Evolutionary conservation across 2,888 invertebrate species (phyloP).

Genomic region (Anoplius nigerrimus): DNA sequence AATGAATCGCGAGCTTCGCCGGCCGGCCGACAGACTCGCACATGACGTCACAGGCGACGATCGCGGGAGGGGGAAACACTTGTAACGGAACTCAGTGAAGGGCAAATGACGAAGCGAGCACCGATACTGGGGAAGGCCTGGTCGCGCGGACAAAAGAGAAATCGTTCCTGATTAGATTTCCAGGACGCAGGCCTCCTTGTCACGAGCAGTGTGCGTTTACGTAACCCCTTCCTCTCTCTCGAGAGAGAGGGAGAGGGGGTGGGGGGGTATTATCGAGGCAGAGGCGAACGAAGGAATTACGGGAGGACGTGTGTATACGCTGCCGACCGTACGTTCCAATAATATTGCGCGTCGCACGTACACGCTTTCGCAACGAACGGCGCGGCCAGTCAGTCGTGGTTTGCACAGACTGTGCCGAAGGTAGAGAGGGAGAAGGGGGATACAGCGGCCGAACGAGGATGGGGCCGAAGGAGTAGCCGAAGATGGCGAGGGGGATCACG

Average conservation of each 20-base stretch:
- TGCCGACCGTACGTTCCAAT: slow-evolving; percentile 16
- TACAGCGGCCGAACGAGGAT: slow-evolving; percentile 2
- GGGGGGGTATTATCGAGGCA: slow-evolving; percentile 13
- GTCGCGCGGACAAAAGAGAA: slow-evolving; percentile 7
- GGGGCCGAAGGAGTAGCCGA: slow-evolving; percentile 18
- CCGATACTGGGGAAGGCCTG: not conserved
- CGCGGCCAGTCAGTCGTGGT: too few relatives aligned
- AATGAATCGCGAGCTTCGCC: slow-evolving; percentile 34
- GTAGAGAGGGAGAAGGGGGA: not conserved
- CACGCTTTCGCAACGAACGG: not conserved
- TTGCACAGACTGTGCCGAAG: not conserved
- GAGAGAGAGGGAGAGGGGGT: too few relatives aligned
- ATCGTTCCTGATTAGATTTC: slow-evolving; percentile 43
- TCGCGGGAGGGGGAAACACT: not conserved
- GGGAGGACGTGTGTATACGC: not conserved
- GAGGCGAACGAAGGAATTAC: slow-evolving; percentile 15
- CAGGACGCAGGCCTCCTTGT: slow-evolving; percentile 19
- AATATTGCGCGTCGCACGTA: not conserved
- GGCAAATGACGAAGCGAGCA: too few relatives aligned
- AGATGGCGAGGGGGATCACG: slow-evolving; percentile 25
- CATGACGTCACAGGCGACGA: not conserved
- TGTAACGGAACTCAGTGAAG: too few relatives aligned
- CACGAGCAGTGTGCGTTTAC: slow-evolving; percentile 13
- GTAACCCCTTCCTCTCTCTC: not conserved
- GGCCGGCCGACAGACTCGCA: not conserved